Percentiles rank a stretch among this genome's conserved stretches.
These are phyloP conservation scores for Mesorhabditis sp. DNA, from an alignment of 2,888 invertebrate genomes.

Conservation along the genomic window DNA sequence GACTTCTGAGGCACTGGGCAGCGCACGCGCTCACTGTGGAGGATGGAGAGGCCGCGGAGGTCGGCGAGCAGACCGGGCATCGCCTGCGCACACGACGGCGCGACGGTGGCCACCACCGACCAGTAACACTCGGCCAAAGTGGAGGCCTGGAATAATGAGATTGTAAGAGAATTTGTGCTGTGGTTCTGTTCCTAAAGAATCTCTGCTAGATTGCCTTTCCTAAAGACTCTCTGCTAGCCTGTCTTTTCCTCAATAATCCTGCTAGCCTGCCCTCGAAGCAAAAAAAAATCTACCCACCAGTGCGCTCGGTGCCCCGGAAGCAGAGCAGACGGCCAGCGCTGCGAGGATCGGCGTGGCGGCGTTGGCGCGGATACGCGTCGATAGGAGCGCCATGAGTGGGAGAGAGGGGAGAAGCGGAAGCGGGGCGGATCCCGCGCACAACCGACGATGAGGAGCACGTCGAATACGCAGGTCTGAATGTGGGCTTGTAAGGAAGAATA, in stretches of 20 bases:
- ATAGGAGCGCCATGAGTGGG: constrained; percentile 17
- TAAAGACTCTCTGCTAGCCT: too few species aligned
- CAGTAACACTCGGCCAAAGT: background rate
- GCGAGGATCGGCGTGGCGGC: constrained; percentile 23
- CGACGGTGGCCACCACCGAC: background rate
- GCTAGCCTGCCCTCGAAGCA: background rate
- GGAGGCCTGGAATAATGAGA: background rate
- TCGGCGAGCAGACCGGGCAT: constrained; percentile 27
- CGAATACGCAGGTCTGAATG: constrained; percentile 45
- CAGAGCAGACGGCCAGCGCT: constrained; percentile 23
- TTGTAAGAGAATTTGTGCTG: too few species aligned
- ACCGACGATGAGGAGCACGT: constrained; percentile 40
- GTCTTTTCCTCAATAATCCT: background rate
- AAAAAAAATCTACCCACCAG: background rate
- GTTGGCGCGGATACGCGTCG: constrained; percentile 21
- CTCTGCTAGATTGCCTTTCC: too few species aligned
- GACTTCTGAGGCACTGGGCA: constrained; percentile 3
- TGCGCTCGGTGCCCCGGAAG: background rate
- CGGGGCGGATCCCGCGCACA: constrained; percentile 8
- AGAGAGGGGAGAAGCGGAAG: constrained; percentile 13
- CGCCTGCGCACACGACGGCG: background rate
- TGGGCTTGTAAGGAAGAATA: constrained; percentile 32
- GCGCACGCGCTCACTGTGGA: constrained; percentile 30
- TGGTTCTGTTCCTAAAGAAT: too few species aligned
- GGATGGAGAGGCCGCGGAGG: constrained; percentile 25